These are phyloP conservation scores for Akabosia matsudoensis DNA, from an alignment of 1,140 invertebrate species.

Conservation along the genomic window DNA sequence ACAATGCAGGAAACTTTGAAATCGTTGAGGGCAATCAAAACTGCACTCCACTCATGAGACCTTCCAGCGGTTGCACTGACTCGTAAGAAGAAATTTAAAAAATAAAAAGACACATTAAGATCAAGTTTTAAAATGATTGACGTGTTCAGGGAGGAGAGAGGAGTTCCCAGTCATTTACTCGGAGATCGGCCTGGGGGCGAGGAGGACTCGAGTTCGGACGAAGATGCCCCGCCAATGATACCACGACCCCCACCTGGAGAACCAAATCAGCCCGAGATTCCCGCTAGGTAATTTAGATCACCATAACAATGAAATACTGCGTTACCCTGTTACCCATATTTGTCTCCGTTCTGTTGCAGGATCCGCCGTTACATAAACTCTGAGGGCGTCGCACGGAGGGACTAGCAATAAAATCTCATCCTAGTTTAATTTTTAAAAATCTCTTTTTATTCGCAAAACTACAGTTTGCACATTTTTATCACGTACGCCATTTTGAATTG, in stretches of 20 bases:
- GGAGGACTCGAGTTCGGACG: slow-evolving; percentile 44
- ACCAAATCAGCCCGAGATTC: slow-evolving; percentile 41
- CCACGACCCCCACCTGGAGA: slow-evolving; percentile 42
- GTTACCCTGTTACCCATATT: no score
- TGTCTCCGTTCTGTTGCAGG: slow-evolving; percentile 24
- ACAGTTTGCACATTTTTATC: no score
- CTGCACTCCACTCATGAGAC: background rate
- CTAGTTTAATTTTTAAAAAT: no score
- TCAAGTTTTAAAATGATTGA: background rate
- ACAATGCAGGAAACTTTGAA: slow-evolving; percentile 41
- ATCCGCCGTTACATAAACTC: slow-evolving; percentile 19
- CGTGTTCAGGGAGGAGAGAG: slow-evolving; percentile 39
- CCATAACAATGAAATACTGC: background rate
- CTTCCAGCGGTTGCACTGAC: background rate
- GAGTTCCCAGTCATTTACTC: slow-evolving; percentile 42
- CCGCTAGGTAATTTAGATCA: slow-evolving; percentile 29
- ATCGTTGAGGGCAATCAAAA: background rate
- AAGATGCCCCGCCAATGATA: slow-evolving; percentile 33
- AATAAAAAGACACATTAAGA: background rate
- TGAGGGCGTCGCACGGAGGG: background rate
- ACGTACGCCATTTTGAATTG: no score
- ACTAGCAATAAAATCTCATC: slow-evolving; percentile 8
- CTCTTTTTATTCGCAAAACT: no score
- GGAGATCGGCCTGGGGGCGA: slow-evolving; percentile 35
- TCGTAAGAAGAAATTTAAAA: background rate